phyloP scores from a whole-genome alignment of 2,888 invertebrate genomes.

The Oscheius sp. region DNA sequence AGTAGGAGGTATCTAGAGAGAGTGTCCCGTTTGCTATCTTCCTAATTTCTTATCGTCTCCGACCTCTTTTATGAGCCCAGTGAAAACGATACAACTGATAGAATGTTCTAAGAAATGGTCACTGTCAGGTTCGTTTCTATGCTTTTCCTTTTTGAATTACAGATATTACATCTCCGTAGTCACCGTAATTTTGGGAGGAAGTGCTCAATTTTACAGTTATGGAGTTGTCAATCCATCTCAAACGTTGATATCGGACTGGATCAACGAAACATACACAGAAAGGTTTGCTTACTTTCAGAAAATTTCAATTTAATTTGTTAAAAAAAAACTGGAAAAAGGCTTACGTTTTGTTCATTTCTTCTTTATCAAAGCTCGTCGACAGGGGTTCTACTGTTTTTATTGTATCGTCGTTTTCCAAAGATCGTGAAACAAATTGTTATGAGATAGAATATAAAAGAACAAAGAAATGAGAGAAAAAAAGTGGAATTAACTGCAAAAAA shows the following conservation, averaged over 20 bases:
- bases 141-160: conserved; percentile 4
- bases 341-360: no score
- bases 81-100: neutral
- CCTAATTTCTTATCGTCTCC: conserved; percentile 9
- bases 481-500: no score
- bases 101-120: conserved; percentile 9
- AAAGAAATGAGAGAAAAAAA: no score
- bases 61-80: conserved; percentile 2
- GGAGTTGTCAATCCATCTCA: conserved; percentile 68
- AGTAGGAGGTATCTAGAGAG: no score
- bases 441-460: no score
- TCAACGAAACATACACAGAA: conserved; percentile 64
- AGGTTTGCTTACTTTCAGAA: conserved; percentile 38
- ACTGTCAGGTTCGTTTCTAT: conserved; percentile 2
- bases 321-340: no score
- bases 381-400: no score
- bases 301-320: no score
- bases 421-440: no score
- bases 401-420: no score
- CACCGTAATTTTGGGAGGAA: conserved; percentile 65
- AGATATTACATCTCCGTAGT: conserved; percentile 62
- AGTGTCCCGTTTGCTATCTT: neutral
- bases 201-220: conserved; percentile 69
- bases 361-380: no score
- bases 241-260: conserved; percentile 62